These are phyloP conservation scores for Tolmerus cingulatus DNA, from an alignment of 2,888 invertebrate species.

Conservation along the genomic window DNA sequence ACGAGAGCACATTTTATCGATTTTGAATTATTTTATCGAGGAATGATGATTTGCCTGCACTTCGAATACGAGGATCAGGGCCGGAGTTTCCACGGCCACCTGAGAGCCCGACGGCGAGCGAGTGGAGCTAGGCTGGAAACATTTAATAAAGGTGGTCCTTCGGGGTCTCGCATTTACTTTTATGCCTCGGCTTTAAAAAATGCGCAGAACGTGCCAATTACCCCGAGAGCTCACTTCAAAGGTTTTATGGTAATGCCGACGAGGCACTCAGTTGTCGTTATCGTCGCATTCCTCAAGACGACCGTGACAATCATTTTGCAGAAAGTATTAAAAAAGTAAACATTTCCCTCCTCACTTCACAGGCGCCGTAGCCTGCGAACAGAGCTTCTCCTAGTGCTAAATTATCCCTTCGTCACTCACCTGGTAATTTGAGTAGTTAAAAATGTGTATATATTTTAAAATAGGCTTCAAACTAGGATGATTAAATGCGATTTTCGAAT, in stretches of 20 bases:
- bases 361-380: too few species aligned
- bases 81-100: neutral
- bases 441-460: too few species aligned
- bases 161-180: neutral
- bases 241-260: neutral
- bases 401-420: too few species aligned
- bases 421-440: too few species aligned
- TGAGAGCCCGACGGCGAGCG: neutral
- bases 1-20: neutral
- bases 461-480: too few species aligned
- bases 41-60: neutral
- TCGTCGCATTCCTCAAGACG: neutral
- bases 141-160: neutral
- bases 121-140: neutral
- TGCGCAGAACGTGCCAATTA: neutral
- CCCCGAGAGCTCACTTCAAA: neutral
- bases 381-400: too few species aligned
- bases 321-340: neutral
- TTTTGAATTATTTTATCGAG: neutral
- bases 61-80: neutral
- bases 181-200: neutral
- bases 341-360: too few species aligned
- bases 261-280: neutral
- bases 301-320: neutral
- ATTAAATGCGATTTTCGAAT: too few species aligned